Base-by-base conservation (phyloP, 2,113 vertebrate species). In the Notothenia rossii region DNA sequence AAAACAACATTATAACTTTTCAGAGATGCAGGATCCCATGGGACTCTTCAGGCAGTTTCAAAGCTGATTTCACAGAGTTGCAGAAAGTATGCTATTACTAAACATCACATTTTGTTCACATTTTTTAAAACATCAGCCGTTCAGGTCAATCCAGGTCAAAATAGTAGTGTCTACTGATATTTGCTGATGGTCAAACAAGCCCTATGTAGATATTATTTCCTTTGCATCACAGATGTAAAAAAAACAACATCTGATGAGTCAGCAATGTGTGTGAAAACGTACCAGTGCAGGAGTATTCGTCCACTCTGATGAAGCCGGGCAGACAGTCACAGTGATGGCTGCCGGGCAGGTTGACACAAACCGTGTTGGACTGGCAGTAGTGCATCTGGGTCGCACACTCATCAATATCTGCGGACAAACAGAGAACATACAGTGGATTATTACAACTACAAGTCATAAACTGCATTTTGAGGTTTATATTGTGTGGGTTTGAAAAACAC, bases 261-360 rank as follows among this genome's bases (percentile, higher is more conserved):
- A 56, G 50, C 13, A 13, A 55, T 29, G 54, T 55, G 68, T 59
- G 68, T 62, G 71, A 20, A 48, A 75, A 80, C 95, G 77, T 93
- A 99, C 98, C 97, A 55, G 97, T 98, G 81, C 98, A 99, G 77
- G 98, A 99, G 93, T 96, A 99, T 77, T 99, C 97, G 53, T 99
- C 98, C 75, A 99, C 96, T 1, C 97, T 95, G 73, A 96, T 96
- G 40, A 97, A 98, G 1, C 98, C 97, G 14, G 91, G 67, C 20
- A 97, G 86, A 48, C 98, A 99, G 91, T 99, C 97, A 49, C 98
- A 99, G 63, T 96, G 97, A 89, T 98, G 97, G 46, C 95, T 93
- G 0, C 98, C 97, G 0, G 97, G 96, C 81, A 98, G 75, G 92
- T 99, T 99, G 18, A 98, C 94, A 0, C 98, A 99, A 73, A 95